A percentile compares a stretch with the other conserved stretches of the same genome.
These are phyloP conservation scores for Trachymyrmex septentrionalis DNA, from an alignment of 1,140 invertebrate species.

Conservation along the genomic window DNA sequence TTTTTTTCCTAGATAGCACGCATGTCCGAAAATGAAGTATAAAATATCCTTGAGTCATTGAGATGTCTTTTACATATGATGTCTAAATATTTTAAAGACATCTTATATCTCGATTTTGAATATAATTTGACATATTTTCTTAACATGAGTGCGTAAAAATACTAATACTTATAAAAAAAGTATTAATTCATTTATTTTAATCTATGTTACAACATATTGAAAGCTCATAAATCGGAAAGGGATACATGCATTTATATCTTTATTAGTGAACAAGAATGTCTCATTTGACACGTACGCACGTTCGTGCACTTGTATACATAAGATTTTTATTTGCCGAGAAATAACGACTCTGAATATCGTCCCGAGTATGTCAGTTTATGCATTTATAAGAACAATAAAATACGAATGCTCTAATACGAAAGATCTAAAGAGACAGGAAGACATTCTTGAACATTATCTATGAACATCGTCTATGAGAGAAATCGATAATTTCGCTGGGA, in stretches of 20 bases:
- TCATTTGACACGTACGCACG: neutral
- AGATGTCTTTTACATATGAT: no score
- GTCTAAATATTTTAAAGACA: no score
- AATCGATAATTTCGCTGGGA: neutral
- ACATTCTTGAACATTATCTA: neutral
- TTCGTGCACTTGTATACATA: neutral
- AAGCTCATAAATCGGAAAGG: neutral
- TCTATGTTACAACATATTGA: neutral
- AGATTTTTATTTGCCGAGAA: neutral
- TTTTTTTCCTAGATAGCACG: neutral
- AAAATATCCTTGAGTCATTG: no score
- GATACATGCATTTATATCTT: neutral
- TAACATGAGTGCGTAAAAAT: neutral
- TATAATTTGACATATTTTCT: no score
- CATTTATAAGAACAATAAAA: conserved; percentile 23
- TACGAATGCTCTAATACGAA: neutral
- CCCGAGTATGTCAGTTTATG: neutral
- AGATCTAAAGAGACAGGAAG: conserved; percentile 8
- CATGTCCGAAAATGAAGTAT: no score
- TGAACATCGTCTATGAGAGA: neutral
- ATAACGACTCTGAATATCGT: neutral
- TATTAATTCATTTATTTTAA: neutral
- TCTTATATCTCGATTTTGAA: no score
- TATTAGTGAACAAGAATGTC: conserved; percentile 1
- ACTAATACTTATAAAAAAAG: neutral